Conservation (phyloP, 1,140 invertebrate species). For the Zaprionus tsacasi region DNA sequence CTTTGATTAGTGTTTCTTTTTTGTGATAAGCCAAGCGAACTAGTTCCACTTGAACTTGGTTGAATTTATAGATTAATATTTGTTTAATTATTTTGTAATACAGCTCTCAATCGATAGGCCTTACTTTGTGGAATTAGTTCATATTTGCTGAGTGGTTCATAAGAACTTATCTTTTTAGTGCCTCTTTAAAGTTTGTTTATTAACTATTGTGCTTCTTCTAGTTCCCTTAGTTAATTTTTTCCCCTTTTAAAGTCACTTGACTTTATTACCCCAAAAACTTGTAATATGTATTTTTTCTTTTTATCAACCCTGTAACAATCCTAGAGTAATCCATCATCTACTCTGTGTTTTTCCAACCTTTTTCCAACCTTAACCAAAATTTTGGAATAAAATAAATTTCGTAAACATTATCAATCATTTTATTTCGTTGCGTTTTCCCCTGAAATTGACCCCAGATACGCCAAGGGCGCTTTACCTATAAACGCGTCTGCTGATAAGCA, state of each 20-base stretch:
- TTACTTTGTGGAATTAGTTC: neutral
- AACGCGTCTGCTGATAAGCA: conserved; percentile 54
- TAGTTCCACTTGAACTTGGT: neutral
- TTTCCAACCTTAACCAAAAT: neutral
- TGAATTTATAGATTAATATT: neutral
- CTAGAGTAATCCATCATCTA: conserved; percentile 23
- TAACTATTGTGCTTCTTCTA: neutral
- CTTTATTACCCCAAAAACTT: neutral
- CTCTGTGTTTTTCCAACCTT: conserved; percentile 7
- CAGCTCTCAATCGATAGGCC: neutral
- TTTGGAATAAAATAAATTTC: conserved; percentile 5
- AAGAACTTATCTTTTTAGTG: neutral
- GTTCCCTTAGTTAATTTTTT: no score
- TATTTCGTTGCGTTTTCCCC: conserved; percentile 24
- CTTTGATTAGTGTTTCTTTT: neutral
- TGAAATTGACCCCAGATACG: conserved; percentile 45
- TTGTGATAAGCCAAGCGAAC: neutral
- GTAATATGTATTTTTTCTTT: neutral
- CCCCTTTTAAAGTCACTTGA: neutral
- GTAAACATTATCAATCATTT: conserved; percentile 50
- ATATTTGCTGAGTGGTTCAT: neutral
- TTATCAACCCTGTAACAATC: neutral
- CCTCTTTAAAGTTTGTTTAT: neutral
- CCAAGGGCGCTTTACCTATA: conserved; percentile 58
- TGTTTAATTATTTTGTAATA: neutral